phyloP scores from a whole-genome alignment of 2,797 vertebrate species.

The Hippoglossus hippoglossus region DNA sequence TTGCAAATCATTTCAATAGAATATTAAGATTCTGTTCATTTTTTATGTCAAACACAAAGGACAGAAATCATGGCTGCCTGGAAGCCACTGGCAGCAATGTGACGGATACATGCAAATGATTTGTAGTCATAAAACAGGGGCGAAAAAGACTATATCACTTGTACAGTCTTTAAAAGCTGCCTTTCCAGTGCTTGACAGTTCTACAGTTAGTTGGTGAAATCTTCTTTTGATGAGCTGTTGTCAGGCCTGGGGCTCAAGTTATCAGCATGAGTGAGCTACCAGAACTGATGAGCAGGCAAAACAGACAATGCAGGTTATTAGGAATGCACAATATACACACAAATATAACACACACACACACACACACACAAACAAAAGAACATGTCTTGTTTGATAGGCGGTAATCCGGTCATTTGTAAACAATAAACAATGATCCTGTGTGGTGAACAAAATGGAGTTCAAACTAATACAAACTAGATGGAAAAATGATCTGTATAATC shows the following conservation, averaged over 20 bases:
- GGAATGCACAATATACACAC: neutral
- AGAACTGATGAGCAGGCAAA: constrained; percentile 19
- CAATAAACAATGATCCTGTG: neutral
- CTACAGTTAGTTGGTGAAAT: neutral
- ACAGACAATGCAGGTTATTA: constrained; percentile 22
- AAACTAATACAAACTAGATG: constrained; percentile 9
- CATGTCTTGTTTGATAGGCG: neutral
- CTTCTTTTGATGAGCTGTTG: constrained; percentile 35
- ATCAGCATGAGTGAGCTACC: constrained; percentile 1
- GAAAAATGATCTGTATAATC: constrained; percentile 11
- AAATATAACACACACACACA: too few relatives aligned
- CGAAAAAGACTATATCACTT: neutral
- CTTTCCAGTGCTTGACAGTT: neutral
- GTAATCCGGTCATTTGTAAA: neutral
- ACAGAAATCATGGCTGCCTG: neutral
- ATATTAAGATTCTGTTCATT: too few relatives aligned
- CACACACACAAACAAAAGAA: too few relatives aligned
- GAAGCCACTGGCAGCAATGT: neutral
- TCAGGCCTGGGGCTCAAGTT: constrained; percentile 18
- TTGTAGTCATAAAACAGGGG: neutral
- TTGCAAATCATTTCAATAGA: too few relatives aligned
- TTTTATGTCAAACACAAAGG: neutral
- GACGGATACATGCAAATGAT: neutral
- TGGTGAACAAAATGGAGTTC: neutral
- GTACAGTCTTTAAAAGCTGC: neutral